Evolutionary conservation across 2,888 invertebrate genomes (phyloP).

Genomic region (Cistogaster globosa): DNA sequence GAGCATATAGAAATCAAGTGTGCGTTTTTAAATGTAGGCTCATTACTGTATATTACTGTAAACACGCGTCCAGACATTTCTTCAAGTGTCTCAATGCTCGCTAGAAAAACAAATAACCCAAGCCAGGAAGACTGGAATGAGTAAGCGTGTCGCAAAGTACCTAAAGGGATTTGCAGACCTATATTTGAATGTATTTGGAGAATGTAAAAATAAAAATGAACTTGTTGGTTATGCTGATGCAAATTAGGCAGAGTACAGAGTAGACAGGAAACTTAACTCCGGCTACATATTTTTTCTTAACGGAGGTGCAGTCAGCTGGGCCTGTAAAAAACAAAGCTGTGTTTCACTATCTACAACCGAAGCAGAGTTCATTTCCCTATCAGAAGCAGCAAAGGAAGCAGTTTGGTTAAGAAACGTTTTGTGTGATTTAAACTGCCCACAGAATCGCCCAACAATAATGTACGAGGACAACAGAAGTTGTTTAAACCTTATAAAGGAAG

Average conservation of each 20-base stretch:
- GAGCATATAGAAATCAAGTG: constrained; percentile 29
- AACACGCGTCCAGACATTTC: constrained; percentile 22
- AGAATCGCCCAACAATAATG: constrained; percentile 10
- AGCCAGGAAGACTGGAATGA: background rate
- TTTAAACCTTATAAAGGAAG: constrained; percentile 33
- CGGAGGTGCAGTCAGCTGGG: no score
- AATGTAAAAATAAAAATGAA: background rate
- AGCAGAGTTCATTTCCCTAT: no score
- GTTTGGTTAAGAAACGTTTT: constrained; percentile 37
- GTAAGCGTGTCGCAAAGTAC: background rate
- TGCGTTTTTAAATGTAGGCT: constrained; percentile 38
- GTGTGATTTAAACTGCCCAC: background rate
- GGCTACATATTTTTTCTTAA: no score
- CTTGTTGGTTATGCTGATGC: background rate
- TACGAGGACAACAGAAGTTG: constrained; percentile 49
- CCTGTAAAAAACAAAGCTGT: no score
- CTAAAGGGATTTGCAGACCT: constrained; percentile 6
- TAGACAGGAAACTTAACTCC: no score
- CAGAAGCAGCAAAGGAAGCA: constrained; percentile 28
- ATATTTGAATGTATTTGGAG: background rate
- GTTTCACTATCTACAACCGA: no score
- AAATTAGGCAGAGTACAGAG: no score
- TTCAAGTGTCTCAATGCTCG: constrained; percentile 26
- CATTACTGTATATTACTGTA: constrained; percentile 26
- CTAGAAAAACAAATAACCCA: background rate